A percentile compares a stretch with the other conserved stretches of the same genome.
These are phyloP conservation scores for Sthenelais limicola DNA, from an alignment of 2,888 invertebrate species.

Conservation along the genomic window DNA sequence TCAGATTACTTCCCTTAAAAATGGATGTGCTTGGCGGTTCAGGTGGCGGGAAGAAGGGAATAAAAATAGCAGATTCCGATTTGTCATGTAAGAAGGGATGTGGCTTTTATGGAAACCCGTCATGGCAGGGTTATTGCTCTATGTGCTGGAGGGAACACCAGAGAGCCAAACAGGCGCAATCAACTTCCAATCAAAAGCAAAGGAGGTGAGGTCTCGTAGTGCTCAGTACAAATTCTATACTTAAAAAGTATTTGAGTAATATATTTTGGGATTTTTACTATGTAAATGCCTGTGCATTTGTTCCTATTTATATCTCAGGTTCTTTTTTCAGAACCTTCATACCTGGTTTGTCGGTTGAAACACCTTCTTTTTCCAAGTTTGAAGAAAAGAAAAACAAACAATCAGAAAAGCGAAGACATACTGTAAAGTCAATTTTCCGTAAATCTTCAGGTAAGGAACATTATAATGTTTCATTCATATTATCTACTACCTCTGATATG, in stretches of 20 bases:
- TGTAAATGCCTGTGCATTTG: no score
- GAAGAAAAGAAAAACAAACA: conserved; percentile 89
- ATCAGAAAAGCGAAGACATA: conserved; percentile 83
- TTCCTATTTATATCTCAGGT: no score
- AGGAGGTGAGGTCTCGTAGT: conserved; percentile 23
- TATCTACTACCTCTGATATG: no score
- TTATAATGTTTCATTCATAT: no score
- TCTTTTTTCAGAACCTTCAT: conserved; percentile 22
- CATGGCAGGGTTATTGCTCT: conserved; percentile 98
- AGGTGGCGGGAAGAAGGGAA: conserved; percentile 33
- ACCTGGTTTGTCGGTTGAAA: conserved; percentile 45
- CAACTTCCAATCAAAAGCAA: conserved; percentile 30
- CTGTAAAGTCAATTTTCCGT: conserved; percentile 84
- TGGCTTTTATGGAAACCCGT: conserved; percentile 96
- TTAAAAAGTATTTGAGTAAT: no score
- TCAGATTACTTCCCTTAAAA: no score
- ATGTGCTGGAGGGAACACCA: conserved; percentile 88
- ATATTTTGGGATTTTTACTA: no score
- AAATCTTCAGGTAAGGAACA: conserved; percentile 72
- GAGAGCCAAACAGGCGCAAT: conserved; percentile 67
- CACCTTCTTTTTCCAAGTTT: conserved; percentile 81
- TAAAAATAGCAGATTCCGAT: conserved; percentile 75
- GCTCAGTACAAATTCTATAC: no score
- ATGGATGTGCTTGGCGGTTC: background rate
- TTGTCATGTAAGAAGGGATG: conserved; percentile 94